A percentile compares a stretch with the other conserved stretches of the same genome.
These are phyloP conservation scores for Eciton burchellii DNA, from an alignment of 1,140 invertebrate genomes.

Conservation along the genomic window DNA sequence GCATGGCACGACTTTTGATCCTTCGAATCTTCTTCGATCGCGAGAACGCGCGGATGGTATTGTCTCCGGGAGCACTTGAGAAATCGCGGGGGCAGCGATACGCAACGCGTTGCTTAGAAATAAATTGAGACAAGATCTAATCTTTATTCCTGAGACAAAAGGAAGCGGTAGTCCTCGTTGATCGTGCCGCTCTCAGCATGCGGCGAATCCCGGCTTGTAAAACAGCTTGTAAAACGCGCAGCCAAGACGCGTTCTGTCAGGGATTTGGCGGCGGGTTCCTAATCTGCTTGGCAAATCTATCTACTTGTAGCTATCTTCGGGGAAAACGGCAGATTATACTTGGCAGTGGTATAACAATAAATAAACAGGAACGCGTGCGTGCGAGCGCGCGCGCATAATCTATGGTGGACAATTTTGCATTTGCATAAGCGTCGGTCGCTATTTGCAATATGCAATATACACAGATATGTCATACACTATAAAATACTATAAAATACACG, in stretches of 20 bases:
- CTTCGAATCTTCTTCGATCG: too few species aligned
- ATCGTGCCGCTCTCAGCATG: constrained; percentile 72
- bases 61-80: background rate
- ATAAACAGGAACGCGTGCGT: constrained; percentile 56
- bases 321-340: constrained; percentile 63
- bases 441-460: constrained; percentile 18
- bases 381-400: constrained; percentile 28
- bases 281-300: constrained; percentile 80
- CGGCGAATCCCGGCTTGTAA: constrained; percentile 81
- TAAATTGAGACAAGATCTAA: constrained; percentile 45
- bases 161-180: constrained; percentile 46
- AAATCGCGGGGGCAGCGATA: constrained; percentile 19
- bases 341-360: constrained; percentile 65
- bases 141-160: constrained; percentile 58
- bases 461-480: constrained; percentile 1
- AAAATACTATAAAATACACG: background rate
- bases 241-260: constrained; percentile 69
- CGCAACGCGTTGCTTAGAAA: constrained; percentile 14
- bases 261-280: constrained; percentile 66
- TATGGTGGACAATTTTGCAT: constrained; percentile 64
- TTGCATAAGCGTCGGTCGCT: constrained; percentile 66
- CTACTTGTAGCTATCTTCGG: constrained; percentile 36
- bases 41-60: background rate
- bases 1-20: too few species aligned
- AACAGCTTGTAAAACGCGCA: constrained; percentile 85